Conservation (phyloP, 2,113 vertebrate genomes). For the Phycodurus eques region DNA sequence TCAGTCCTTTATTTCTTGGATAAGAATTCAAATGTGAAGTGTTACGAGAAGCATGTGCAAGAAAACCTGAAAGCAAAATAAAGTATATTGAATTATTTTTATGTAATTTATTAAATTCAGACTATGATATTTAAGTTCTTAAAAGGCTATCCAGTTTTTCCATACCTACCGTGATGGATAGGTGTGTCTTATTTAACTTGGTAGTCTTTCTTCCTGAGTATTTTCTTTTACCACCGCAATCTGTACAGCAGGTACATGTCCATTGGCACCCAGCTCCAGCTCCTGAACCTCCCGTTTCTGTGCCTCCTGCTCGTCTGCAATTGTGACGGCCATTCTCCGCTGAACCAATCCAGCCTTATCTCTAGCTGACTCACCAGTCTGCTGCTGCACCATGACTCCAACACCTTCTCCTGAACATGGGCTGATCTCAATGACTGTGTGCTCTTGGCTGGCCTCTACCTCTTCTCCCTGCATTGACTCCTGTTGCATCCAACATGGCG, state of each 20-base stretch:
- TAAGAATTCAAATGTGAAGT: too few relatives aligned
- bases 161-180: not conserved
- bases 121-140: not conserved
- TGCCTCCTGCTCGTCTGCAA: slow-evolving; percentile 37
- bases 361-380: slow-evolving; percentile 44
- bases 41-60: too few relatives aligned
- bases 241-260: slow-evolving; percentile 62
- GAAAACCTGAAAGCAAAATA: not conserved
- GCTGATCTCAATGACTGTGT: slow-evolving; percentile 88
- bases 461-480: slow-evolving; percentile 49
- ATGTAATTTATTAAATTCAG: not conserved
- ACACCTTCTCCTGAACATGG: slow-evolving; percentile 69
- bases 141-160: not conserved
- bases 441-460: slow-evolving; percentile 50
- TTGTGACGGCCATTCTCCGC: slow-evolving; percentile 77
- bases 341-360: slow-evolving; percentile 74
- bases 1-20: too few relatives aligned
- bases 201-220: slow-evolving; percentile 43
- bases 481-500: slow-evolving; percentile 60
- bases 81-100: not conserved
- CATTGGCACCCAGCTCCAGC: slow-evolving; percentile 76
- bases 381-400: slow-evolving; percentile 73
- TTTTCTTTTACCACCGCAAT: slow-evolving; percentile 77
- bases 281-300: slow-evolving; percentile 79
- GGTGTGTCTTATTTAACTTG: not conserved